A percentile compares a stretch with the other conserved stretches of the same genome.
Conservation (phyloP, 2,797 vertebrate genomes). For the Myotis vivesi region DNA sequence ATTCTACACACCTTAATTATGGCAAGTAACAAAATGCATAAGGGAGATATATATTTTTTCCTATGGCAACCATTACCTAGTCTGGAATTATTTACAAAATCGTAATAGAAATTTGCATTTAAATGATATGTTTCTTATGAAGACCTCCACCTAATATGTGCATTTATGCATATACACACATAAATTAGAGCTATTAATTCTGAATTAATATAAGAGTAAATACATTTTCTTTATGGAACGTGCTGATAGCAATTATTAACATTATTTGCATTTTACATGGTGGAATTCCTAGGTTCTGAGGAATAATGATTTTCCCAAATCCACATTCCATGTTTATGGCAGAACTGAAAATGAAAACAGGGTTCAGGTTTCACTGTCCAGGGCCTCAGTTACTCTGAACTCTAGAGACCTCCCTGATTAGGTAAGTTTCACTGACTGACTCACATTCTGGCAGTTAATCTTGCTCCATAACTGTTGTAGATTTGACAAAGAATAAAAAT, state of each 20-base stretch:
- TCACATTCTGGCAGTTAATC: too few relatives aligned
- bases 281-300: not conserved
- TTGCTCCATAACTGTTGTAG: too few relatives aligned
- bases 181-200: slow-evolving; percentile 48
- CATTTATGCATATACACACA: not conserved
- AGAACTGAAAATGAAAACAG: not conserved
- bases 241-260: not conserved
- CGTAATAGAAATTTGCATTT: slow-evolving; percentile 62
- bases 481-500: not conserved
- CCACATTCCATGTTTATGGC: accelerated
- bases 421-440: not conserved
- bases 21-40: not conserved
- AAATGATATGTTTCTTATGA: slow-evolving; percentile 56
- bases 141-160: not conserved
- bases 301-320: not conserved
- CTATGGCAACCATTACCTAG: not conserved
- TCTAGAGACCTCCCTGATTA: not conserved
- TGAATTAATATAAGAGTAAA: not conserved
- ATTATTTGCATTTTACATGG: not conserved
- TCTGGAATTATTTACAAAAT: slow-evolving; percentile 52
- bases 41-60: not conserved
- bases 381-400: not conserved
- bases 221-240: not conserved
- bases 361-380: accelerated
- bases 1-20: not conserved